Conservation (phyloP, 2,113 vertebrate genomes). For the Leucopsar rothschildi region DNA sequence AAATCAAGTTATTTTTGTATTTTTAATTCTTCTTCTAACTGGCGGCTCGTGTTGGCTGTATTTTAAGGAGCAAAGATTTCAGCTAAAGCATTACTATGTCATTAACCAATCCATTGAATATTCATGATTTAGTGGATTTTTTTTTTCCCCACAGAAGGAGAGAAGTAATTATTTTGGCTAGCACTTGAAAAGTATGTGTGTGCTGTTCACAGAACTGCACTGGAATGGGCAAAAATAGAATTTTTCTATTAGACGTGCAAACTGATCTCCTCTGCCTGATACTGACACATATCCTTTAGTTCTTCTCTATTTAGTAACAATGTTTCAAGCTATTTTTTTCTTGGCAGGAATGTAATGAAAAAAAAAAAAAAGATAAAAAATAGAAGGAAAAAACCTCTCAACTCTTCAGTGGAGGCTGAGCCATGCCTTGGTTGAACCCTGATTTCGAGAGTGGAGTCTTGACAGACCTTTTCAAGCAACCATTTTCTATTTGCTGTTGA, state of each 20-base stretch:
- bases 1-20: conserved; percentile 26
- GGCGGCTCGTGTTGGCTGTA: not conserved
- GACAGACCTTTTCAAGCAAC: not conserved
- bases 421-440: not conserved
- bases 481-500: not conserved
- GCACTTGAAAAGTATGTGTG: not conserved
- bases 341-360: not conserved
- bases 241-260: conserved; percentile 17
- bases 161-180: conserved; percentile 56
- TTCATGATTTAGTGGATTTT: conserved; percentile 34
- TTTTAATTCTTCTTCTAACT: conserved; percentile 5
- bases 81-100: conserved; percentile 24
- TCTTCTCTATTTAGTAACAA: not conserved
- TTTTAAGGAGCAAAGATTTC: conserved; percentile 34
- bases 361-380: not conserved
- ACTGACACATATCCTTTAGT: conserved; percentile 1
- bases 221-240: conserved; percentile 37
- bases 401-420: not conserved
- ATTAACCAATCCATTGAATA: conserved; percentile 47
- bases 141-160: not conserved
- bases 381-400: too few species aligned
- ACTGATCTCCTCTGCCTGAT: not conserved
- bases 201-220: not conserved
- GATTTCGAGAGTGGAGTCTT: not conserved
- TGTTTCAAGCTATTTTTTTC: not conserved